Evolutionary conservation across 1,140 invertebrate species (phyloP), one percentile per base, ranked within the genome.

Genomic region (Trichonephila clavipes): DNA sequence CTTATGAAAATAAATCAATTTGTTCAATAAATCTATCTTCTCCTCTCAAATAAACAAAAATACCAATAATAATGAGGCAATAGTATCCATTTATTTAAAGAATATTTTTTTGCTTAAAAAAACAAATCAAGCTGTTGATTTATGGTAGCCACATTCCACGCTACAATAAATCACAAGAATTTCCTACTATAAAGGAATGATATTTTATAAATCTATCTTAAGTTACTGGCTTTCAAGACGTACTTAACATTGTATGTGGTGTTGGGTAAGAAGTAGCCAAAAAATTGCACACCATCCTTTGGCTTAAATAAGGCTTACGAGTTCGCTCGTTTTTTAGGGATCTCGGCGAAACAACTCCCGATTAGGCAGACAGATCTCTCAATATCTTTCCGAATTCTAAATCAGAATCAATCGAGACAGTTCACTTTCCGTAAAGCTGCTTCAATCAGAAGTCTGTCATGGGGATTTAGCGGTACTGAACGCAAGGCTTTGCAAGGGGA

Each of bases 401-500:
- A 88, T 88, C 87, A 69, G 87, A 88, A 88, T 88, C 87, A 88
- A 72, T 40, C 24, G 87, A 88, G 87, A 88, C 87, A 88, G 87
- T 28, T 44, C 34, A 88, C 28, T 88, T 88, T 88, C 64, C 87
- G 28, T 62, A 66, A 61, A 88, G 87, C 62, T 69, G 87, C 40
- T 88, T 61, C 87, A 88, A 88, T 88, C 62, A 88, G 87, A 40
- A 62, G 62, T 88, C 62, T 51, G 87, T 69, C 87, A 88, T 34
- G 44, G 87, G 87, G 28, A 88, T 88, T 88, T 88, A 88, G 61
- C 44, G 16, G 34, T 10, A 77, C 24, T 77, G 72, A 77, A 77
- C 72, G 24, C 34, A 83, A 58, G 51, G 81, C 81, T 58, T 58
- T 83, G 51, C n/a, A 24, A 51, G 44, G 19, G 19, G 44, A 83